These are phyloP conservation scores for Festucalex cinctus DNA, from an alignment of 2,113 vertebrate genomes.

Conservation along the genomic window DNA sequence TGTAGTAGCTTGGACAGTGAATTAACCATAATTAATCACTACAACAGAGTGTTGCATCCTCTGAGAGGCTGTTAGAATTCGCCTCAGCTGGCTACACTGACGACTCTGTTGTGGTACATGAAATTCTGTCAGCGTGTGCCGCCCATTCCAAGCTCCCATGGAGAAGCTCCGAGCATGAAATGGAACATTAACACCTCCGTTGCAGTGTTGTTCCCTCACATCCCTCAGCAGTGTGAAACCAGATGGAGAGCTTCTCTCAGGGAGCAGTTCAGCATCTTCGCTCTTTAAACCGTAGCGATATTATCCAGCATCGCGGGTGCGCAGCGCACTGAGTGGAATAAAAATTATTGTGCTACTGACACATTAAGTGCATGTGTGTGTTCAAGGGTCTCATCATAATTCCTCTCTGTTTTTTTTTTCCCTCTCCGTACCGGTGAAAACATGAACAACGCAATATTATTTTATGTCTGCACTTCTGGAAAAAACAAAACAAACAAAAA, in stretches of 20 bases:
- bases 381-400: background rate
- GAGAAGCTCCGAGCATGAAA: conserved; percentile 49
- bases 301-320: conserved; percentile 16
- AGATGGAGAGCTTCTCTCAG: conserved; percentile 53
- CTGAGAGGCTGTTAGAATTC: conserved; percentile 7
- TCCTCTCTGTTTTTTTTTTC: background rate
- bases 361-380: conserved; percentile 12
- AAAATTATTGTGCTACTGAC: conserved; percentile 20
- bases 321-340: conserved; percentile 4
- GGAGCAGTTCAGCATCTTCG: conserved; percentile 14
- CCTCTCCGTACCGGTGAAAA: background rate
- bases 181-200: conserved; percentile 60
- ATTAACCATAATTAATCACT: conserved; percentile 7
- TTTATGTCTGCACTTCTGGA: background rate
- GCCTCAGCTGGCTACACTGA: conserved; percentile 24
- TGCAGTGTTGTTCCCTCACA: conserved; percentile 53
- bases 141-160: conserved; percentile 32
- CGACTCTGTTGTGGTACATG: conserved; percentile 34
- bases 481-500: too few species aligned
- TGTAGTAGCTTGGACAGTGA: background rate
- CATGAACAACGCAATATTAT: background rate
- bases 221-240: conserved; percentile 55
- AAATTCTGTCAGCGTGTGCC: conserved; percentile 34
- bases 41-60: background rate
- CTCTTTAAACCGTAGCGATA: conserved; percentile 15